phyloP scores from a whole-genome alignment of 2,888 invertebrate genomes.

The Vesta saturnalis region DNA sequence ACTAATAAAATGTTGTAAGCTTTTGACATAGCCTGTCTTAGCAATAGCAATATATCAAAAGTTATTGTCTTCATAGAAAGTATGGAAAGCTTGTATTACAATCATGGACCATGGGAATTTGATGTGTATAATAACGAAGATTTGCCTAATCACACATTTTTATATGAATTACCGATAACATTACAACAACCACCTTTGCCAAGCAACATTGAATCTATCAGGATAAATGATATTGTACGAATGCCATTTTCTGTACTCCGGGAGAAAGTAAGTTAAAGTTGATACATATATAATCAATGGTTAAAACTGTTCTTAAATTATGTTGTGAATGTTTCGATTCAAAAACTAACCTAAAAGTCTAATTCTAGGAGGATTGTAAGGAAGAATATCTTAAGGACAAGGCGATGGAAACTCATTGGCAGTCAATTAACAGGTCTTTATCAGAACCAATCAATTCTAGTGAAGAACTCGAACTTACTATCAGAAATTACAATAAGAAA shows the following conservation, averaged over 20 bases:
- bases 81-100: conserved; percentile 62
- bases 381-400: conserved; percentile 68
- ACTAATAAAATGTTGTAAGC: too few relatives aligned
- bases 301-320: not conserved
- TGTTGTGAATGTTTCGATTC: too few relatives aligned
- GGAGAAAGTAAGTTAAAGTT: conserved; percentile 79
- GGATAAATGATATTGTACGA: conserved; percentile 81
- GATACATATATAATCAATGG: conserved; percentile 63
- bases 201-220: conserved; percentile 67
- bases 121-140: conserved; percentile 67
- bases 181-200: conserved; percentile 70
- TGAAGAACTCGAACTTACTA: conserved; percentile 73
- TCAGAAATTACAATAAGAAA: conserved; percentile 76
- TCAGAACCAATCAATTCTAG: conserved; percentile 71
- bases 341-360: not conserved
- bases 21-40: too few relatives aligned
- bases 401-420: conserved; percentile 78
- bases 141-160: conserved; percentile 71
- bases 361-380: conserved; percentile 49
- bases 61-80: conserved; percentile 45
- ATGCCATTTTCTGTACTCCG: conserved; percentile 77
- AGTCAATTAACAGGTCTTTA: conserved; percentile 64
- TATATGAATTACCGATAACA: conserved; percentile 73
- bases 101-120: conserved; percentile 62
- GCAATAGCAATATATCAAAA: too few relatives aligned